Percentiles rank a stretch among this genome's conserved stretches.
Conservation (phyloP, 2,888 invertebrate species). For the Protophormia terraenovae region DNA sequence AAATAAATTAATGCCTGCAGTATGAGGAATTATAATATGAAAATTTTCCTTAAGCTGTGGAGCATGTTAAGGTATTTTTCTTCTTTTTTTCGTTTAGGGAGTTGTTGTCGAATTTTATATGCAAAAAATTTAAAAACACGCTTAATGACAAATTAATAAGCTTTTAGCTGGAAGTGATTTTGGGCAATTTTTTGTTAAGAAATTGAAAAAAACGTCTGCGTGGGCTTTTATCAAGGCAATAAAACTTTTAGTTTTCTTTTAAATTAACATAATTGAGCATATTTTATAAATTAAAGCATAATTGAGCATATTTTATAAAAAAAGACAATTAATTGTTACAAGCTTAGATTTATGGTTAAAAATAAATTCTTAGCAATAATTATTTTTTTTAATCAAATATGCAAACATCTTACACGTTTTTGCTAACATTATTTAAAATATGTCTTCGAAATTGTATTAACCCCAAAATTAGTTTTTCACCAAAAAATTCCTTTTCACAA, state of each 20-base stretch:
- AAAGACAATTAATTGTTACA: too few species aligned
- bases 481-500: too few species aligned
- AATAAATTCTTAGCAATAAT: too few species aligned
- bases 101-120: background rate
- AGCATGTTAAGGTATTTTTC: background rate
- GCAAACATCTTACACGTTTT: too few species aligned
- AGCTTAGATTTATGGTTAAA: too few species aligned
- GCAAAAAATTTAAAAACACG: background rate
- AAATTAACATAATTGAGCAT: background rate
- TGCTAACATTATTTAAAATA: too few species aligned
- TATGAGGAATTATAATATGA: background rate
- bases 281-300: too few species aligned
- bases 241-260: too few species aligned
- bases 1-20: background rate
- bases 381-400: too few species aligned
- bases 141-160: background rate
- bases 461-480: too few species aligned
- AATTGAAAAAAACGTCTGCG: background rate
- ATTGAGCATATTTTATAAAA: too few species aligned
- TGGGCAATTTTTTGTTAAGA: background rate
- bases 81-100: background rate
- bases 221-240: background rate
- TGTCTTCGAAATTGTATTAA: too few species aligned
- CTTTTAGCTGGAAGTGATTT: background rate
- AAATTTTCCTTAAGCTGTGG: background rate